Evolutionary conservation across 2,113 vertebrate genomes (phyloP).

Genomic region (Phycodurus eques): DNA sequence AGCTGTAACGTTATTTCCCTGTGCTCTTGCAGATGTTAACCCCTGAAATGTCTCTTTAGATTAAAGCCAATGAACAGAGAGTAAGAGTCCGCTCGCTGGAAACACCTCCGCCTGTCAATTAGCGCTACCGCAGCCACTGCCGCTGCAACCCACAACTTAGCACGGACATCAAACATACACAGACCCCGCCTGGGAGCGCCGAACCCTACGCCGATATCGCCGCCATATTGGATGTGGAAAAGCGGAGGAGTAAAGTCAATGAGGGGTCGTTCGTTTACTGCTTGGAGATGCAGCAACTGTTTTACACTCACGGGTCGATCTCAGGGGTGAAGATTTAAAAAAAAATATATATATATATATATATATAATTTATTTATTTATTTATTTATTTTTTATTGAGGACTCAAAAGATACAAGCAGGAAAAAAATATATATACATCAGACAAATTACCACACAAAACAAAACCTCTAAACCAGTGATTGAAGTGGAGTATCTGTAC

Average conservation of each 20-base stretch:
- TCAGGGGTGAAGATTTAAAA: too few relatives aligned
- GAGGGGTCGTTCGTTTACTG: too few relatives aligned
- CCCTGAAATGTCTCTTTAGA: conserved; percentile 99
- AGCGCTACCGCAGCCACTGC: not conserved
- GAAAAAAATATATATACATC: too few relatives aligned
- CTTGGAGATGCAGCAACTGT: too few relatives aligned
- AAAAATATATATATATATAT: too few relatives aligned
- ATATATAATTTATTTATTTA: too few relatives aligned
- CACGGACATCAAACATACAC: not conserved
- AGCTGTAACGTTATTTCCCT: conserved; percentile 98
- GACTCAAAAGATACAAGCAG: too few relatives aligned
- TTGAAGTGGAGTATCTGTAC: too few relatives aligned
- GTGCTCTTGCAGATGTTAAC: conserved; percentile 99
- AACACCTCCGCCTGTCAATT: conserved; percentile 38
- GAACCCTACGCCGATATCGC: not conserved
- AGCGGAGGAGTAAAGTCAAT: not conserved
- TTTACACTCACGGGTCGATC: too few relatives aligned
- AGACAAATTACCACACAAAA: too few relatives aligned
- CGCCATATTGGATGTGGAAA: not conserved
- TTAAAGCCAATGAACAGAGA: conserved; percentile 79
- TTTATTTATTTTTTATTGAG: too few relatives aligned
- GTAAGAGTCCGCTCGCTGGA: conserved; percentile 72
- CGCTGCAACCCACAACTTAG: not conserved
- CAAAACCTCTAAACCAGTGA: too few relatives aligned
- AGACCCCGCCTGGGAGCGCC: not conserved